phyloP scores from a whole-genome alignment of 2,113 vertebrate species.

The Myanophis thanlyinensis region DNA sequence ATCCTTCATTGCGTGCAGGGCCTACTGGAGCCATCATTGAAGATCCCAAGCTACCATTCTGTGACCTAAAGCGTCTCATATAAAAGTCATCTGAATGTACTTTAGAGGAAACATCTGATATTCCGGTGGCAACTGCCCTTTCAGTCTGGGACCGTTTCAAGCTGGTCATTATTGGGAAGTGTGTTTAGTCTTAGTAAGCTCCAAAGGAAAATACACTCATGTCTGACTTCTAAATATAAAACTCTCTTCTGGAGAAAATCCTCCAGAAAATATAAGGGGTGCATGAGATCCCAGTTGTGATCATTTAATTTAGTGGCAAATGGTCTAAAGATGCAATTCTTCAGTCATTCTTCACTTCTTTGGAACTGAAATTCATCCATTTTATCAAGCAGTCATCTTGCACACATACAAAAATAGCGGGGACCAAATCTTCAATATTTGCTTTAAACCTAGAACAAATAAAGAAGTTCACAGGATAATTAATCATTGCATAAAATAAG shows the following conservation, averaged over 20 bases:
- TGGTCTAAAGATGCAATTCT: conserved; percentile 36
- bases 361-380: conserved; percentile 49
- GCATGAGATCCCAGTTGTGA: conserved; percentile 69
- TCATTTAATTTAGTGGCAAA: conserved; percentile 65
- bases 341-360: conserved; percentile 51
- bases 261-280: conserved; percentile 68
- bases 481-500: conserved; percentile 21
- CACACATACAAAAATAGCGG: conserved; percentile 42
- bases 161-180: conserved; percentile 86
- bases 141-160: conserved; percentile 89
- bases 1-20: conserved; percentile 83
- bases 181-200: conserved; percentile 63
- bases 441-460: conserved; percentile 54
- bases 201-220: conserved; percentile 70
- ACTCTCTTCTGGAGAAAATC: conserved; percentile 71
- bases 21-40: conserved; percentile 74
- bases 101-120: conserved; percentile 74
- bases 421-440: conserved; percentile 23
- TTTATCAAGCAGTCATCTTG: conserved; percentile 52
- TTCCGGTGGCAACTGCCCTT: conserved; percentile 79
- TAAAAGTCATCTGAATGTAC: conserved; percentile 93
- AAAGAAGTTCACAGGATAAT: conserved; percentile 40
- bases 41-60: conserved; percentile 84
- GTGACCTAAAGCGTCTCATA: conserved; percentile 85
- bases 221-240: conserved; percentile 64